Percentiles rank a stretch among this genome's conserved stretches.
Conservation (phyloP, 2,888 invertebrate species). For the Onchidella celtica region DNA sequence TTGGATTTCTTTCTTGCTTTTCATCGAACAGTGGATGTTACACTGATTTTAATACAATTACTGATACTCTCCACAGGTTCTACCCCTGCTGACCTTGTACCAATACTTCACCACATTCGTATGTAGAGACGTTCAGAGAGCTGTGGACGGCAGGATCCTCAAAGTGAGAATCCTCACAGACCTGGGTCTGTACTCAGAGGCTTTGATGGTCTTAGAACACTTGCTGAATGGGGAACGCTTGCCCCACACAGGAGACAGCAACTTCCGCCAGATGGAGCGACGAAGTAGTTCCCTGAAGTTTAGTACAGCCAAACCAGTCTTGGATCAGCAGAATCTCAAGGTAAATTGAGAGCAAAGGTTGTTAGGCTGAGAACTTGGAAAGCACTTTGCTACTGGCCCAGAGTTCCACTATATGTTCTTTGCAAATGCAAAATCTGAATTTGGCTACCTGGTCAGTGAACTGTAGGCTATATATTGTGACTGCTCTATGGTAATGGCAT, state of each 20-base stretch:
- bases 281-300: conserved; percentile 65
- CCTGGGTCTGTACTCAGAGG: conserved; percentile 76
- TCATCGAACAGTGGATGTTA: no score
- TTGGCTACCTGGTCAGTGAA: no score
- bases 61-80: conserved; percentile 74
- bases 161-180: conserved; percentile 76
- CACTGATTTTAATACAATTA: no score
- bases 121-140: conserved; percentile 77
- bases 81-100: conserved; percentile 78
- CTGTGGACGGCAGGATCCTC: conserved; percentile 77
- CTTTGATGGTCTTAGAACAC: conserved; percentile 69
- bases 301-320: conserved; percentile 71
- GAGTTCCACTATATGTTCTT: no score
- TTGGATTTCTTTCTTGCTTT: no score
- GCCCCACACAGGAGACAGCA: conserved; percentile 75
- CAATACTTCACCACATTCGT: conserved; percentile 78
- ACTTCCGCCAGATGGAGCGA: conserved; percentile 75
- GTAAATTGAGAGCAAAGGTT: no score
- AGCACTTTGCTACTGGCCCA: no score
- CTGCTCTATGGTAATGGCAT: no score
- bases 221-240: conserved; percentile 77
- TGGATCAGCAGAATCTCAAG: conserved; percentile 74
- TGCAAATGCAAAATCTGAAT: no score
- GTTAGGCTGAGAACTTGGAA: no score
- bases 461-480: no score